Evolutionary conservation across 2,797 vertebrate genomes (phyloP).

Genomic region (Scolopax rusticola): DNA sequence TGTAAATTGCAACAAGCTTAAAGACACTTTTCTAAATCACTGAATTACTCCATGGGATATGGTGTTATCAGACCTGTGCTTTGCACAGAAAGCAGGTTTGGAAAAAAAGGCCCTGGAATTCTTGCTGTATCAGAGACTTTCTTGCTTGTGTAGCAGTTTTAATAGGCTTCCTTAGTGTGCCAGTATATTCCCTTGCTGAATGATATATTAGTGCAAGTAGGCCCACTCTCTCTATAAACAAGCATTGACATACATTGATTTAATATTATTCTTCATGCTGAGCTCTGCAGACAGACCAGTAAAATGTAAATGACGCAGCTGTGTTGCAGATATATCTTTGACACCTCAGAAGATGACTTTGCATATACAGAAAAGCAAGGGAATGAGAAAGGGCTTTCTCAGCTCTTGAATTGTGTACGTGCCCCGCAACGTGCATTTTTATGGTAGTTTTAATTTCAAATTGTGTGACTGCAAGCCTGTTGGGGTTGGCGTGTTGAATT

Average conservation of each 20-base stretch:
- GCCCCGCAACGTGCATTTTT: neutral
- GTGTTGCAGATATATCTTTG: neutral
- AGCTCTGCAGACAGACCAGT: conserved; percentile 10
- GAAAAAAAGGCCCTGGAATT: neutral
- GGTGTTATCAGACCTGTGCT: neutral
- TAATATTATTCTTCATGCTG: neutral
- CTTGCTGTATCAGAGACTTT: neutral
- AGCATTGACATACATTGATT: conserved; percentile 2
- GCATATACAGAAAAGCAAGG: neutral
- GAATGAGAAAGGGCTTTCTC: neutral
- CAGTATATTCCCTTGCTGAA: neutral
- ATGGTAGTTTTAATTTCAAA: neutral
- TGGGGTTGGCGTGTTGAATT: neutral
- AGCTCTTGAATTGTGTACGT: neutral
- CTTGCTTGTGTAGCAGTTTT: neutral
- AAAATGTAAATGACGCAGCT: conserved; percentile 28
- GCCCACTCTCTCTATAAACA: neutral
- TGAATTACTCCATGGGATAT: neutral
- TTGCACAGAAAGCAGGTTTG: neutral
- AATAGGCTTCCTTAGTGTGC: neutral
- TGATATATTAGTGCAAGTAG: neutral
- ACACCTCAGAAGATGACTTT: conserved; percentile 28
- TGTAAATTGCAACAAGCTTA: neutral
- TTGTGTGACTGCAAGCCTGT: neutral
- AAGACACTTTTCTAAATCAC: neutral